These are phyloP conservation scores for Brassicogethes aeneus DNA, from an alignment of 2,888 invertebrate genomes.

Conservation along the genomic window DNA sequence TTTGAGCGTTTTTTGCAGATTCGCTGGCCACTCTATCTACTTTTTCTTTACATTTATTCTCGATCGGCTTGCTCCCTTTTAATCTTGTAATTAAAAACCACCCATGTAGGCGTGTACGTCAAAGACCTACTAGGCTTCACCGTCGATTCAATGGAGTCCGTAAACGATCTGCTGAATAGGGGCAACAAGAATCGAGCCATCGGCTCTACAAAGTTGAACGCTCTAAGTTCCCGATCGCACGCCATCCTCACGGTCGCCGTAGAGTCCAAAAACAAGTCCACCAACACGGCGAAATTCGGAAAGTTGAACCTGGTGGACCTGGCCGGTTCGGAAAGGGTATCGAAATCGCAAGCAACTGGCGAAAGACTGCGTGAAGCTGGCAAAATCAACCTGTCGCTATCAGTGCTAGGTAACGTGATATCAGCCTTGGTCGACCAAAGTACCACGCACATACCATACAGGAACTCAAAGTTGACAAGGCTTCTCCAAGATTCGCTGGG, in stretches of 20 bases:
- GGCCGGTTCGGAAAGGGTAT: conserved; percentile 93
- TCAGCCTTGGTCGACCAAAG: conserved; percentile 94
- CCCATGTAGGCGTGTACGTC: conserved; percentile 92
- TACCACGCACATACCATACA: conserved; percentile 89
- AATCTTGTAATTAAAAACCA: too few species aligned
- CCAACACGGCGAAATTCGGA: conserved; percentile 75
- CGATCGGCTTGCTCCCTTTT: too few species aligned
- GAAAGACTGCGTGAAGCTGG: conserved; percentile 88
- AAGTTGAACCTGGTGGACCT: conserved; percentile 93
- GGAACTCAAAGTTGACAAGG: conserved; percentile 93
- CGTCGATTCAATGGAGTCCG: conserved; percentile 90
- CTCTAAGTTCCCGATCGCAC: conserved; percentile 87
- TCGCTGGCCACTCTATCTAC: too few species aligned
- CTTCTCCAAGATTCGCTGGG: conserved; percentile 91
- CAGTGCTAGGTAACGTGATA: conserved; percentile 93
- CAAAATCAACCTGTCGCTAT: conserved; percentile 91
- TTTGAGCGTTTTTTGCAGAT: too few species aligned
- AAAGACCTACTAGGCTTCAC: conserved; percentile 91
- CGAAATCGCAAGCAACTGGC: conserved; percentile 88
- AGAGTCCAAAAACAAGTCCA: conserved; percentile 77
- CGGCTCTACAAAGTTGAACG: conserved; percentile 83
- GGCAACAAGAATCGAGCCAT: conserved; percentile 87
- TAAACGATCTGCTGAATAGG: conserved; percentile 87
- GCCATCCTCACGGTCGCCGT: conserved; percentile 96
- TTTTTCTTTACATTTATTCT: too few species aligned